These are phyloP conservation scores for human (Homo sapiens) DNA, from an alignment of 2,113 vertebrate species.

Conservation along the genomic window GRCh38 chr6:44592001-44592500, in stretches of 20 bases:
- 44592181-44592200: not conserved
- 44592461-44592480: too few relatives aligned
- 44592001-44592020: not conserved
- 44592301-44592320: fast-evolving
- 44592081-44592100: not conserved
- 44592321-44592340: not conserved
- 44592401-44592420: not conserved
- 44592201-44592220: not conserved
- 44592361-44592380: not conserved
- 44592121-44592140: not conserved
- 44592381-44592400: not conserved
- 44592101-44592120: not conserved
- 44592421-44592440: not conserved
- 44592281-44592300: fast-evolving
- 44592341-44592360: not conserved
- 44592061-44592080: not conserved
- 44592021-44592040: not conserved
- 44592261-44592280: not conserved
- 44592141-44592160: not conserved
- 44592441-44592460: not conserved
- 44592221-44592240: not conserved
- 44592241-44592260: not conserved
- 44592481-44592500: not conserved
- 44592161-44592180: too few relatives aligned
- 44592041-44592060: not conserved